phyloP scores from a whole-genome alignment of 2,888 invertebrate species.

The Dioctria linearis region DNA sequence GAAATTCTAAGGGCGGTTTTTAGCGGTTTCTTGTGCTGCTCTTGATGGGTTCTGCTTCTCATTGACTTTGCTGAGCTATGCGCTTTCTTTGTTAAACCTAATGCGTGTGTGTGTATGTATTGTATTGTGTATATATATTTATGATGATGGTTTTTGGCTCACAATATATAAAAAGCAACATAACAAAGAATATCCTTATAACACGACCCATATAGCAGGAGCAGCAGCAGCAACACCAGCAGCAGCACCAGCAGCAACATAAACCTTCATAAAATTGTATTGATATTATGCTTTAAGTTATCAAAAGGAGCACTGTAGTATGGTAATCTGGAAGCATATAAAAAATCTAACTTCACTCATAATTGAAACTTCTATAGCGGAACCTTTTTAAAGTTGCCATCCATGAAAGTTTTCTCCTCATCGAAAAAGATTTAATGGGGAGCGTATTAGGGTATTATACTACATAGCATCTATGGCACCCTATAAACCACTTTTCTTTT shows the following conservation, averaged over 20 bases:
- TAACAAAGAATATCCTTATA: conserved; percentile 18
- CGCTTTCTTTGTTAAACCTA: neutral
- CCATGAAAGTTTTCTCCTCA: conserved; percentile 40
- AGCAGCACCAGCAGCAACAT: neutral
- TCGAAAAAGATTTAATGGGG: conserved; percentile 43
- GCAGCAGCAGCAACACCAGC: too few relatives aligned
- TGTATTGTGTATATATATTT: neutral
- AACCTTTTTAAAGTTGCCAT: conserved; percentile 35
- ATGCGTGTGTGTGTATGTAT: neutral
- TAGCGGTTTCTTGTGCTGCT: conserved; percentile 32
- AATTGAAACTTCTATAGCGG: conserved; percentile 55
- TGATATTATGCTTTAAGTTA: conserved; percentile 41
- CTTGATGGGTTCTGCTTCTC: conserved; percentile 10
- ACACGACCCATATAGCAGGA: neutral
- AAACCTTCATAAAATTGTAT: conserved; percentile 45
- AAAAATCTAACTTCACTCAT: conserved; percentile 43
- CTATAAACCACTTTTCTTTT: neutral
- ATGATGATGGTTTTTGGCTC: too few relatives aligned
- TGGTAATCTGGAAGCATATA: conserved; percentile 48
- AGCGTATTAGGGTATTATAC: neutral
- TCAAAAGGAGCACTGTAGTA: conserved; percentile 46
- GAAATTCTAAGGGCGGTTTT: conserved; percentile 41
- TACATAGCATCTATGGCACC: too few relatives aligned
- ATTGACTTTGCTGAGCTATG: conserved; percentile 45
- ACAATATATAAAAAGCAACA: too few relatives aligned